phyloP scores from a whole-genome alignment of 2,113 vertebrate genomes.

The Hirundichthys speculiger region DNA sequence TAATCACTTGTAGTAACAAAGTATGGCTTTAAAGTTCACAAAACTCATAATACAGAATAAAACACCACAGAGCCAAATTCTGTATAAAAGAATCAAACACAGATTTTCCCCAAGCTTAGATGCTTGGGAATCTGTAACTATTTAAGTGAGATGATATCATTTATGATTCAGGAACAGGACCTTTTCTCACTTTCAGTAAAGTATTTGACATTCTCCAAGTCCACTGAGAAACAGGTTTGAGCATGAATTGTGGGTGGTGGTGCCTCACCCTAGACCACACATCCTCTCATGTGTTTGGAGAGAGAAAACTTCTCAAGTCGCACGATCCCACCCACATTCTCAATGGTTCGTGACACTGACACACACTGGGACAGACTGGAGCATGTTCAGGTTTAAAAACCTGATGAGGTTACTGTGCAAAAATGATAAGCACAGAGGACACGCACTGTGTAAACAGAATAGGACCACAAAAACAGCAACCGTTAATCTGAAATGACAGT shows the following conservation, averaged over 20 bases:
- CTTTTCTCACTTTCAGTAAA: slow-evolving; percentile 1
- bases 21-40: no score
- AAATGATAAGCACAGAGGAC: not conserved
- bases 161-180: not conserved
- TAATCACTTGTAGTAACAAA: not conserved
- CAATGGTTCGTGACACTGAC: not conserved
- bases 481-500: slow-evolving; percentile 1
- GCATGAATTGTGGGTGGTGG: slow-evolving; percentile 44
- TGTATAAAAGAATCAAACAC: no score
- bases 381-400: slow-evolving; percentile 9
- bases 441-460: not conserved
- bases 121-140: not conserved
- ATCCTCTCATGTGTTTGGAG: slow-evolving; percentile 1
- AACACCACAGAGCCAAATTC: no score
- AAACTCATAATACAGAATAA: not conserved
- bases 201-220: slow-evolving; percentile 9
- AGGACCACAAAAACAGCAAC: not conserved
- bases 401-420: not conserved
- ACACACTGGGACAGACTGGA: not conserved
- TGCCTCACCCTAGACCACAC: slow-evolving; percentile 36
- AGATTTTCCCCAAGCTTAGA: not conserved
- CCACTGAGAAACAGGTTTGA: slow-evolving; percentile 45
- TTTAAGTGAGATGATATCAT: not conserved
- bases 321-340: slow-evolving; percentile 19
- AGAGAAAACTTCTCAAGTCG: slow-evolving; percentile 23